These are phyloP conservation scores for Gryllus bimaculatus DNA, from an alignment of 1,140 invertebrate genomes.

Conservation along the genomic window DNA sequence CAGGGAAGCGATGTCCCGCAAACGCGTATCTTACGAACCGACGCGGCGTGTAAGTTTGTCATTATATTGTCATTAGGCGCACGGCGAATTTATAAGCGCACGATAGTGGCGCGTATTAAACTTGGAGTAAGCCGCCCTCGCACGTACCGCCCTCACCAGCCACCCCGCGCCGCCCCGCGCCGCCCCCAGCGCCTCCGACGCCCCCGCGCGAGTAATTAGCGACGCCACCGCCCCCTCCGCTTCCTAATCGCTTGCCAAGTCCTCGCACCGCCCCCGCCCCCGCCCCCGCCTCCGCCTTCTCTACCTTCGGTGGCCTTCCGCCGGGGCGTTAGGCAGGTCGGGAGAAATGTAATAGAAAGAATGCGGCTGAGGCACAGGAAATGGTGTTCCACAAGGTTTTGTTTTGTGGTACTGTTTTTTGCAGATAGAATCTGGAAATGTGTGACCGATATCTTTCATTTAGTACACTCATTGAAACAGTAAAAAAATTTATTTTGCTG, in stretches of 20 bases:
- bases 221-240: not conserved
- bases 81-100: not conserved
- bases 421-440: too few relatives aligned
- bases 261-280: too few relatives aligned
- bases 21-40: not conserved
- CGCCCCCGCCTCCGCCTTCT: not conserved
- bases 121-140: not conserved
- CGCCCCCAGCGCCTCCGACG: not conserved
- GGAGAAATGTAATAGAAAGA: too few relatives aligned
- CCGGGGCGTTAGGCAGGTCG: too few relatives aligned
- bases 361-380: too few relatives aligned
- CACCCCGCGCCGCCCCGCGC: too few relatives aligned
- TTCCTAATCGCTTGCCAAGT: not conserved
- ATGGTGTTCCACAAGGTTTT: too few relatives aligned
- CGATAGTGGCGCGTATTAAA: conserved; percentile 3
- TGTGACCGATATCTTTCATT: too few relatives aligned
- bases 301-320: not conserved
- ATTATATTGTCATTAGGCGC: not conserved
- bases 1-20: not conserved
- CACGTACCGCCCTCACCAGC: too few relatives aligned
- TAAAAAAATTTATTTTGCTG: too few relatives aligned
- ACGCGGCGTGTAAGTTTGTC: not conserved
- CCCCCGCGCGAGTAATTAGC: not conserved
- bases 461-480: too few relatives aligned
- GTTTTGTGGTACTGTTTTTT: too few relatives aligned